phyloP scores from a whole-genome alignment of 2,888 invertebrate species.

The Drosophila rellima region DNA sequence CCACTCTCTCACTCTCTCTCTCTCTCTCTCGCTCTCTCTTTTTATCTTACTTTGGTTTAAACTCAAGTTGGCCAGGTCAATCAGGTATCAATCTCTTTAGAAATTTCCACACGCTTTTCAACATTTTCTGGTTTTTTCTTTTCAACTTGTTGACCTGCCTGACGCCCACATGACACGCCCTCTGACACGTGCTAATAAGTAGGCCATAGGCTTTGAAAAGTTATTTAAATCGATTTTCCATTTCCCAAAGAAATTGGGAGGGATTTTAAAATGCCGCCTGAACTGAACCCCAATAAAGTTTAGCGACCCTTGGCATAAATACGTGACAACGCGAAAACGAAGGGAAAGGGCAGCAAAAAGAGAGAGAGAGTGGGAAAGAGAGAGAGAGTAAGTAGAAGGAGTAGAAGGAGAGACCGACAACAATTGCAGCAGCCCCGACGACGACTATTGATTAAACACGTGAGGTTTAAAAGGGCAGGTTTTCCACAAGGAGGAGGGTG shows the following conservation, averaged over 20 bases:
- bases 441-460: constrained; percentile 78
- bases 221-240: constrained; percentile 68
- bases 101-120: constrained; percentile 7
- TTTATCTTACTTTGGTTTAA: constrained; percentile 1
- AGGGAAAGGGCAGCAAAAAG: neutral
- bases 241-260: constrained; percentile 40
- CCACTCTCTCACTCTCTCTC: neutral
- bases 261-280: constrained; percentile 39
- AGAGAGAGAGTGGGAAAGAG: neutral
- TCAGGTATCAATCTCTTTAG: neutral
- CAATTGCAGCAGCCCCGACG: constrained; percentile 57
- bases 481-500: neutral
- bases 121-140: neutral
- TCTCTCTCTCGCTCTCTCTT: neutral
- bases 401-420: constrained; percentile 3
- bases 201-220: constrained; percentile 61
- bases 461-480: constrained; percentile 8
- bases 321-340: constrained; percentile 11
- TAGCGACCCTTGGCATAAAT: constrained; percentile 74
- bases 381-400: neutral
- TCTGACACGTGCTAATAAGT: constrained; percentile 54
- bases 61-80: constrained; percentile 6
- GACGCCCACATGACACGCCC: constrained; percentile 12
- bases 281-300: constrained; percentile 64
- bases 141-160: constrained; percentile 10